Base-by-base conservation (phyloP, 2,113 vertebrate genomes). In the Phodopus roborovskii region DNA sequence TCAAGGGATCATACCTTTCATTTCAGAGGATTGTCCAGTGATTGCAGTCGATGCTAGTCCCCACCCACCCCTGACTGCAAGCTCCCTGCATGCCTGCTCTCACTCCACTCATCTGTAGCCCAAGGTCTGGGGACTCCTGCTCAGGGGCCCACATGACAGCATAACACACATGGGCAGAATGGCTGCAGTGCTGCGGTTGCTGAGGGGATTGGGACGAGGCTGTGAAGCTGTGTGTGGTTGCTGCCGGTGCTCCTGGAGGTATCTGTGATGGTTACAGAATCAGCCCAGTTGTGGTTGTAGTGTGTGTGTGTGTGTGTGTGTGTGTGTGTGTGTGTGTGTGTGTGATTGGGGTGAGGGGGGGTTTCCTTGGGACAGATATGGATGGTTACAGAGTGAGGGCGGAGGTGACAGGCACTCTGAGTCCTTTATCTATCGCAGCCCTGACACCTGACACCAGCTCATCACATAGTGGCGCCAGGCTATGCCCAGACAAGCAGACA, bases 111-210 rank as follows among this genome's bases (percentile, higher is more conserved):
- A 30, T 10, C 83, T 66, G 42, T 20, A 28, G 48, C 39, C 0
- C n/a, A 28, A 50, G 45, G 56, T 58, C 11, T 16, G 1, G 64
- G 60, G 50, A 20, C 30, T 28, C 42, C 36, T 28, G 22, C 48
- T 26, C 84, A 20, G 68, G 60, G 26, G 5, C 33, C 60, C 42
- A 15, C 36, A 45, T 22, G 91, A 66, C 33, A 30, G 0, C 42
- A 3, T 10, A 42, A 9, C 1, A 5, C 30, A 0, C 2, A 0
- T 2, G 0, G 39, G 30, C 42, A 8, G 10, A 22, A 1, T 20
- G n/a, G 58, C 24, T 22, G 7, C 45, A 11, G 7, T 0, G 3
- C 50, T 10, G 33, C 0, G 28, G 17, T 19, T 7, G 68, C 58
- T 5, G 12, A 62, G n/a, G 60, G 24, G 56, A n/a, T 24, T 1